A percentile compares a stretch with the other conserved stretches of the same genome.
phyloP scores from a whole-genome alignment of 2,888 invertebrate species.

The Stomorhina lunata region DNA sequence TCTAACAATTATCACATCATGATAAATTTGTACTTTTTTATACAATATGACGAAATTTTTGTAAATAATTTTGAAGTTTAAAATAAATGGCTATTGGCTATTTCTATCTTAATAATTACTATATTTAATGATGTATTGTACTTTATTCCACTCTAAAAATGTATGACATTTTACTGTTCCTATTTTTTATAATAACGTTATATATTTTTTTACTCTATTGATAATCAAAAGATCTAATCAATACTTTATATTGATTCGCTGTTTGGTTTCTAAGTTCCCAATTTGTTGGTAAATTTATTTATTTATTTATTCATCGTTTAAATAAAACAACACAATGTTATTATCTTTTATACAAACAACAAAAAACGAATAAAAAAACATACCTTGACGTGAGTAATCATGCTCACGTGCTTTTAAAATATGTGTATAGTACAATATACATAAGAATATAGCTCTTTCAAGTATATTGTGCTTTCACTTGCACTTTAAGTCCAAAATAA shows the following conservation, averaged over 20 bases:
- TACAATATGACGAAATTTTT: too few species aligned
- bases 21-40: neutral
- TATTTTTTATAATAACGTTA: too few species aligned
- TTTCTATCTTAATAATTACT: too few species aligned
- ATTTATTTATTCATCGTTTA: constrained; percentile 17
- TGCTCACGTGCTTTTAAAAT: constrained; percentile 77
- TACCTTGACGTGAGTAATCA: constrained; percentile 71
- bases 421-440: too few species aligned
- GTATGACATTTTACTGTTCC: too few species aligned
- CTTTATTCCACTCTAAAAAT: neutral
- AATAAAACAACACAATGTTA: constrained; percentile 16
- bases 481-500: constrained; percentile 31
- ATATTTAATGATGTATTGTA: too few species aligned
- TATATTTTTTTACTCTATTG: neutral
- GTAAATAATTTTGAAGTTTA: too few species aligned
- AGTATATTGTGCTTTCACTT: constrained; percentile 48
- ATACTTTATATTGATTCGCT: constrained; percentile 15
- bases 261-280: neutral
- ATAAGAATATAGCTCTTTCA: constrained; percentile 59
- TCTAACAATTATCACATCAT: too few species aligned
- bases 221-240: constrained; percentile 32
- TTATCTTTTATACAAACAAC: constrained; percentile 16
- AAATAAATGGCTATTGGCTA: too few species aligned
- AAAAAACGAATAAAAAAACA: too few species aligned
- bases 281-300: constrained; percentile 7